phyloP scores from a whole-genome alignment of 1,140 invertebrate species.

The Heterodera schachtii region DNA sequence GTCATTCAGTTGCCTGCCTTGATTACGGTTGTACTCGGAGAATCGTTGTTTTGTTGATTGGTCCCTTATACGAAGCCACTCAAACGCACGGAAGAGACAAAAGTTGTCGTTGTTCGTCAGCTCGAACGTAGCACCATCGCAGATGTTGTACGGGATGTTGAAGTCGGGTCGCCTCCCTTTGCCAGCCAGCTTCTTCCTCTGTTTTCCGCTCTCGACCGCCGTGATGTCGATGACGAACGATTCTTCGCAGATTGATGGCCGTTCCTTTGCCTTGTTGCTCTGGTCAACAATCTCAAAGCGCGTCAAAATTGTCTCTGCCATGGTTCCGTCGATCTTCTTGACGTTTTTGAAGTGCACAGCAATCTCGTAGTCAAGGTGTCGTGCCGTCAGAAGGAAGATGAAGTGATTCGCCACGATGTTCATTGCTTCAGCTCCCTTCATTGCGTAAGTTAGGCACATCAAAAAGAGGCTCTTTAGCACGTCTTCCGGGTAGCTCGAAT shows the following conservation, averaged over 20 bases:
- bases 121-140: neutral
- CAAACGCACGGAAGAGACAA: neutral
- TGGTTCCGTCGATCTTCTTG: neutral
- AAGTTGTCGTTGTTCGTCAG: neutral
- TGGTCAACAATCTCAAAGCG: neutral
- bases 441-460: neutral
- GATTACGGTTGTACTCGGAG: neutral
- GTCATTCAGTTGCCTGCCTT: neutral
- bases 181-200: neutral
- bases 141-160: neutral
- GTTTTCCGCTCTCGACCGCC: neutral
- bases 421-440: neutral
- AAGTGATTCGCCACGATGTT: neutral
- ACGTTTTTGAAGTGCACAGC: neutral
- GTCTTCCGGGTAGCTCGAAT: neutral
- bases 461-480: neutral
- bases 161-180: neutral
- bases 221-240: neutral
- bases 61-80: neutral
- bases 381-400: neutral
- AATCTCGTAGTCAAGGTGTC: neutral
- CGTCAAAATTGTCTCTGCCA: neutral
- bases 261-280: neutral
- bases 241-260: neutral
- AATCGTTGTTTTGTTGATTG: neutral